Conservation (phyloP, 1,140 invertebrate species). For the Drosophila micromelanica region DNA sequence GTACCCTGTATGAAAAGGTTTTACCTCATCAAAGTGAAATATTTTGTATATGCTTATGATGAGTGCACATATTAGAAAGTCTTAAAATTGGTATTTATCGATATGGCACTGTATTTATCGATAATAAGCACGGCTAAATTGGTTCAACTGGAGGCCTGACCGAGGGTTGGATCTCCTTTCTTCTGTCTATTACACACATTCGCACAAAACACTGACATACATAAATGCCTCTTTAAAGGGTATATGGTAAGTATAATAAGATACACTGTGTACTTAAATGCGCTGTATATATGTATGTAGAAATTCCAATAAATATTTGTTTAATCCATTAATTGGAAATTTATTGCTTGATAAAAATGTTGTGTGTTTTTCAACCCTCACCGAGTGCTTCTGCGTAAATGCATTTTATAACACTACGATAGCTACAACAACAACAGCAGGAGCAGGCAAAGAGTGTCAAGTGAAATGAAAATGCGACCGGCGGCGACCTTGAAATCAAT, state of each 20-base stretch:
- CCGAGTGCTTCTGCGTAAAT: conserved; percentile 49
- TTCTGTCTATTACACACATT: no score
- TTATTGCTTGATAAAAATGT: conserved; percentile 5
- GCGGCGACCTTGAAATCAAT: conserved; percentile 73
- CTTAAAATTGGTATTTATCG: no score
- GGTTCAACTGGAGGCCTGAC: no score
- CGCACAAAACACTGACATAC: no score
- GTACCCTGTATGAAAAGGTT: no score
- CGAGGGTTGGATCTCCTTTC: no score
- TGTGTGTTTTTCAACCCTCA: neutral
- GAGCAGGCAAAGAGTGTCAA: conserved; percentile 70
- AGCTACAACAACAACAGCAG: conserved; percentile 10
- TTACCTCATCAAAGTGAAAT: no score
- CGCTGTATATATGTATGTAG: conserved; percentile 13
- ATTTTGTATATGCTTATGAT: no score
- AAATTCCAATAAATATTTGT: neutral
- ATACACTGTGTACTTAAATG: conserved; percentile 26
- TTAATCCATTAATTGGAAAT: conserved; percentile 21
- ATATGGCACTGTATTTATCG: no score
- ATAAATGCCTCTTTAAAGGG: no score
- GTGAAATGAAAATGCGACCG: conserved; percentile 78
- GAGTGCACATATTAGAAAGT: no score
- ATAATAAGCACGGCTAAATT: no score
- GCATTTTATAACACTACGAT: conserved; percentile 44
- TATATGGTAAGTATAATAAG: neutral